phyloP scores from a whole-genome alignment of 2,888 invertebrate species.

The Rhorus exstirpatorius region DNA sequence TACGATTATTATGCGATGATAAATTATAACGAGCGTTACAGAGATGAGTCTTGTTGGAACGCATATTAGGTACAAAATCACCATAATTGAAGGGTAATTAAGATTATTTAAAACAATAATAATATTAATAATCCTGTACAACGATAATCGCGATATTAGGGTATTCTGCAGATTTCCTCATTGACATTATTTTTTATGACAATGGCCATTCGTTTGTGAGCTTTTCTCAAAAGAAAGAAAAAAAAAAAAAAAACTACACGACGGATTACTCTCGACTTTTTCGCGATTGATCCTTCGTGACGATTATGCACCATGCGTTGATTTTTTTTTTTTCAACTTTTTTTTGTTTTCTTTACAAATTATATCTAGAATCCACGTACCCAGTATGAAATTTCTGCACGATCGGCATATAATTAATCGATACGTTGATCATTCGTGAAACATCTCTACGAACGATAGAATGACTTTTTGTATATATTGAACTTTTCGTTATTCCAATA shows the following conservation, averaged over 20 bases:
- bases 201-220: not conserved
- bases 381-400: conserved; percentile 64
- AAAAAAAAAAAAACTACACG: conserved; percentile 22
- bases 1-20: conserved; percentile 65
- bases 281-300: conserved; percentile 15
- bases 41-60: conserved; percentile 18
- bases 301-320: conserved; percentile 51
- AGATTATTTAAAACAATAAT: conserved; percentile 29
- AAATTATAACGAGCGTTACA: conserved; percentile 26
- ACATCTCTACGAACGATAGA: conserved; percentile 26
- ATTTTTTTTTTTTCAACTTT: conserved; percentile 29
- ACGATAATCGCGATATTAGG: conserved; percentile 56
- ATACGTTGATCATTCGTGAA: conserved; percentile 26
- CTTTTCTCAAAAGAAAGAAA: too few relatives aligned
- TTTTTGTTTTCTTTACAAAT: conserved; percentile 60
- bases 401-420: conserved; percentile 51
- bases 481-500: conserved; percentile 32
- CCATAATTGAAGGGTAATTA: conserved; percentile 48
- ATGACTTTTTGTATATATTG: conserved; percentile 46
- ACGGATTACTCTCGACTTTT: conserved; percentile 24
- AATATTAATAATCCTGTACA: conserved; percentile 68
- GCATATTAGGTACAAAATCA: conserved; percentile 33
- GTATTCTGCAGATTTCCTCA: conserved; percentile 43
- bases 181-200: conserved; percentile 42
- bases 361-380: conserved; percentile 49